Evolutionary conservation across 2,888 invertebrate genomes (phyloP).

Genomic region (Athalia circularis): DNA sequence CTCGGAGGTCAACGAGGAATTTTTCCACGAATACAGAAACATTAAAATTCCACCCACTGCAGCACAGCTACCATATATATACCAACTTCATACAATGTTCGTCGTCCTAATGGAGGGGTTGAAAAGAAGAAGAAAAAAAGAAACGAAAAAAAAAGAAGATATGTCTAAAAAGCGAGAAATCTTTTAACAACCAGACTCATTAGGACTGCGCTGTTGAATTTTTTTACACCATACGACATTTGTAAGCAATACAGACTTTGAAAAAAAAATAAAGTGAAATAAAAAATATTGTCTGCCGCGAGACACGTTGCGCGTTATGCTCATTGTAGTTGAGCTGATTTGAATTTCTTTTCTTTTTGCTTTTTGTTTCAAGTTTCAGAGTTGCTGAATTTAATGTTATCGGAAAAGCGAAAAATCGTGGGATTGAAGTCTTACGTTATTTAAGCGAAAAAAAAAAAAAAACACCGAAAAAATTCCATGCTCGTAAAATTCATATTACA

Average conservation of each 20-base stretch:
- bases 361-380: no score
- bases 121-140: conserved; percentile 41
- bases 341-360: no score
- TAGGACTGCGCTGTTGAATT: conserved; percentile 67
- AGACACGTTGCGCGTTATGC: conserved; percentile 5
- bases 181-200: conserved; percentile 74
- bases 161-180: conserved; percentile 53
- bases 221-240: conserved; percentile 71
- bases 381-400: no score
- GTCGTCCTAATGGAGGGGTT: conserved; percentile 59
- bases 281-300: conserved; percentile 56
- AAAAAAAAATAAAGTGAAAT: conserved; percentile 60
- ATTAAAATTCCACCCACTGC: conserved; percentile 60
- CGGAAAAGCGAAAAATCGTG: no score
- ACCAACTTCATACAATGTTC: conserved; percentile 58
- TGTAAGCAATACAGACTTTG: conserved; percentile 73
- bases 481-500: neutral
- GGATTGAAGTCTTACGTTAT: no score
- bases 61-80: neutral
- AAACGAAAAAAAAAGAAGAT: conserved; percentile 47
- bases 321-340: no score
- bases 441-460: conserved; percentile 14
- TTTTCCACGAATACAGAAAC: conserved; percentile 59
- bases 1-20: conserved; percentile 6
- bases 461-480: conserved; percentile 9